phyloP scores from a whole-genome alignment of 2,888 invertebrate genomes.

The Scelioninae gen. 2 region DNA sequence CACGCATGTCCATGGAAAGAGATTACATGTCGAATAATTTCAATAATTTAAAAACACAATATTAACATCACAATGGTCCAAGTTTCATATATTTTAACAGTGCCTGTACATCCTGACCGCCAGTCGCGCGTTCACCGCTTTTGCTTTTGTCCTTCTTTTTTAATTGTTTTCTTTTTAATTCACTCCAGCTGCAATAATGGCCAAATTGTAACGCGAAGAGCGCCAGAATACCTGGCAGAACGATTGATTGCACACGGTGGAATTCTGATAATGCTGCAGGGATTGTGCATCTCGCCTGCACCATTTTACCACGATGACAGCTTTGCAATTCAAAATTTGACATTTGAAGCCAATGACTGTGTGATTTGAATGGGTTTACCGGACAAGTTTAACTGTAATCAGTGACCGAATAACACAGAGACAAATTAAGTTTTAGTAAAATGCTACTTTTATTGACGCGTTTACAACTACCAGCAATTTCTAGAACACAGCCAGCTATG shows the following conservation, averaged over 20 bases:
- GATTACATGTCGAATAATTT: no score
- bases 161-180: constrained; percentile 12
- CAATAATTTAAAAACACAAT: no score
- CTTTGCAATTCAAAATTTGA: constrained; percentile 54
- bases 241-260: constrained; percentile 47
- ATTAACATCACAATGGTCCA: no score
- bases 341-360: constrained; percentile 47
- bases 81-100: no score
- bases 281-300: constrained; percentile 28
- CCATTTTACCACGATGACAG: constrained; percentile 50
- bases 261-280: constrained; percentile 36
- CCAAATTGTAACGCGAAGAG: constrained; percentile 31
- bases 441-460: no score
- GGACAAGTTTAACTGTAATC: constrained; percentile 30
- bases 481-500: no score
- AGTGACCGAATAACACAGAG: constrained; percentile 26
- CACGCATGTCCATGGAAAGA: no score
- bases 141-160: no score
- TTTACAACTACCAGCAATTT: no score
- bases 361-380: constrained; percentile 39
- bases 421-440: no score
- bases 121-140: constrained; percentile 4
- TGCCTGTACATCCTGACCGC: no score
- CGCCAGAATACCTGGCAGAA: constrained; percentile 39
- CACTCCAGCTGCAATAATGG: neutral